Evolutionary conservation across 1,140 invertebrate species (phyloP), one percentile per base, ranked within the genome.

Genomic region (Trichogramma pretiosum): DNA sequence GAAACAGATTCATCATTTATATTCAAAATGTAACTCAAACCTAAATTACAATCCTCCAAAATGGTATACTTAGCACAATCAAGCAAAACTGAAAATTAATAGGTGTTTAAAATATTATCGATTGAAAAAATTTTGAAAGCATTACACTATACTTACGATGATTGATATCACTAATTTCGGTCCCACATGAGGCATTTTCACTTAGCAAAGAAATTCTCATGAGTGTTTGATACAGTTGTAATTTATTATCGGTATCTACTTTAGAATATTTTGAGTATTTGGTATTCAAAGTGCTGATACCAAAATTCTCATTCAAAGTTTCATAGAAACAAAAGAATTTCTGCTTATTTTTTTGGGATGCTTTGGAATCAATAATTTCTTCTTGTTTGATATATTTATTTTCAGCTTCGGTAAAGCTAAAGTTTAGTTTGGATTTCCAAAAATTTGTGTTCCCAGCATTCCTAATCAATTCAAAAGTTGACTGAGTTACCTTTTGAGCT

Each of bases 321-420:
- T 63, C 63, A 42, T 74, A 74, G 54, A 68, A 74, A 43, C 59
- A 64, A n/a, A 66, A 58, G 48, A 74, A 69, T 56, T 68, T 67
- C 55, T 67, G 71, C 5, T 61, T 7, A 42, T 53, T 38, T n/a
- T 53, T 36, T 16, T n/a, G 10, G 22, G 45, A 39, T 26, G 54
- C 45, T 32, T 49, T 8, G 1, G 53, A 40, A 18, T 24, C 18
- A 33, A 50, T 46, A 10, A 51, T 40, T 16, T 62, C 50, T 39
- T 61, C 53, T 24, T 59, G 47, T 10, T 43, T 23, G 10, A 18
- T 13, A 5, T 52, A 43, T 41, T 57, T 58, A 43, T 62, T 52
- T 18, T 36, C 47, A 17, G 48, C 52, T 19, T 51, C 50, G 10
- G 24, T 52, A 4, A 61, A 56, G 33, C 56, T 58, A 32, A 65